phyloP scores from a whole-genome alignment of 1,140 invertebrate species.

The Neodiprion virginianus region DNA sequence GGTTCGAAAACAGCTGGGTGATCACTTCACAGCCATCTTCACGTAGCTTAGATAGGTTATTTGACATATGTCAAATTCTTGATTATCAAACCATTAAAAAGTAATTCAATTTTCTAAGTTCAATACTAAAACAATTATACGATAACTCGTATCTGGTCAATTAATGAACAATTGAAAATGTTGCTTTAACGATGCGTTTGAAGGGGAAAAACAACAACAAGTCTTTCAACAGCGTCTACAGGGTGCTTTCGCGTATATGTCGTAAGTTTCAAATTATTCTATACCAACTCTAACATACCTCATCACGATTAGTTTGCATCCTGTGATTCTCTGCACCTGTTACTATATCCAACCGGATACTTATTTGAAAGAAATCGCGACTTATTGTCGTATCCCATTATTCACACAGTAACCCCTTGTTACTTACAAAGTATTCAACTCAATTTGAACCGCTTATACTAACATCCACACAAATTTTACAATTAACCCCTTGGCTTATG shows the following conservation, averaged over 20 bases:
- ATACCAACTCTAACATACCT: not conserved
- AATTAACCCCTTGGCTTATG: too few species aligned
- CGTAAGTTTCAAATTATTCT: slow-evolving; percentile 46
- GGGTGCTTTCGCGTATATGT: slow-evolving; percentile 59
- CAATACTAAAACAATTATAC: slow-evolving; percentile 18
- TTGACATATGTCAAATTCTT: slow-evolving; percentile 40
- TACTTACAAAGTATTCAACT: too few species aligned
- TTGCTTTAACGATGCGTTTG: slow-evolving; percentile 55
- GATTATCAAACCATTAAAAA: slow-evolving; percentile 28
- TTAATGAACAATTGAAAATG: slow-evolving; percentile 37
- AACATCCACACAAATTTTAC: too few species aligned
- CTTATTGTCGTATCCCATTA: too few species aligned
- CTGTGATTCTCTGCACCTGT: too few species aligned
- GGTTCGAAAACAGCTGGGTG: not conserved
- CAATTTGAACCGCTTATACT: too few species aligned
- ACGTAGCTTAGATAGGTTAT: slow-evolving; percentile 26
- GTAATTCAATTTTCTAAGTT: slow-evolving; percentile 27
- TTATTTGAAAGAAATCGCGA: too few species aligned
- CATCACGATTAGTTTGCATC: too few species aligned
- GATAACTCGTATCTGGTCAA: not conserved
- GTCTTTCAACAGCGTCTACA: slow-evolving; percentile 58
- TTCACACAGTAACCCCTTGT: too few species aligned
- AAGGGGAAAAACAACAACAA: slow-evolving; percentile 58
- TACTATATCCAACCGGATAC: too few species aligned
- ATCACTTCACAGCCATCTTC: slow-evolving; percentile 15